phyloP scores from a whole-genome alignment of 1,140 invertebrate species.

The Luehdorfia chinensis region DNA sequence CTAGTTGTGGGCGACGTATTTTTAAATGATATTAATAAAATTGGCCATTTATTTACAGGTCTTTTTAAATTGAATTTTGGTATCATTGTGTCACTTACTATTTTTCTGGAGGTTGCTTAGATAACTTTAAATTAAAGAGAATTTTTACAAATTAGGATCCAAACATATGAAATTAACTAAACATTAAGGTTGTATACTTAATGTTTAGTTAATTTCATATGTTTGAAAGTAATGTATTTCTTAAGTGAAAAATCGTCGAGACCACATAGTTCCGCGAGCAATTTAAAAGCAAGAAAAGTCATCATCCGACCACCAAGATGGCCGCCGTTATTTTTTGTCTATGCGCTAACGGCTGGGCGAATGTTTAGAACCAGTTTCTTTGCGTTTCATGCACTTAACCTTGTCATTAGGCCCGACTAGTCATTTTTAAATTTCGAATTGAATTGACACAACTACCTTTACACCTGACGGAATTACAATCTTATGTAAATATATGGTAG shows the following conservation, averaged over 20 bases:
- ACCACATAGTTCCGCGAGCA: conserved; percentile 14
- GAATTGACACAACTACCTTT: conserved; percentile 7
- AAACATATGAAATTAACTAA: no score
- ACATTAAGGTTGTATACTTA: no score
- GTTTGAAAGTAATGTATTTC: conserved; percentile 17
- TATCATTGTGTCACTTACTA: no score
- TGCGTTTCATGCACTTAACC: conserved; percentile 56
- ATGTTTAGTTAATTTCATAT: no score
- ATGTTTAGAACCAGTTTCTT: conserved; percentile 59
- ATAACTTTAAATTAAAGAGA: no score
- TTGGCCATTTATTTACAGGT: no score
- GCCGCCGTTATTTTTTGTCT: conserved; percentile 52
- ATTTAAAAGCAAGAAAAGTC: conserved; percentile 43
- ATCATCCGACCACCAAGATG: conserved; percentile 46
- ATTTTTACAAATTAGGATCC: no score
- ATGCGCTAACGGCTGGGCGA: conserved; percentile 47
- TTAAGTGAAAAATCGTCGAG: conserved; percentile 13
- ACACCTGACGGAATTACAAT: conserved; percentile 7
- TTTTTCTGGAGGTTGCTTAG: no score
- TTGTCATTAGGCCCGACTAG: conserved; percentile 61
- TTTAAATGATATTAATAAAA: no score
- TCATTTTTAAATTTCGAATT: conserved; percentile 50
- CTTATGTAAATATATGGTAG: conserved; percentile 14
- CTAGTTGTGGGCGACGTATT: no score
- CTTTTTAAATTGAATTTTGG: no score